Percentiles rank a stretch among this genome's conserved stretches.
These are phyloP conservation scores for Bruchidius siliquastri DNA, from an alignment of 2,888 invertebrate genomes.

Conservation along the genomic window DNA sequence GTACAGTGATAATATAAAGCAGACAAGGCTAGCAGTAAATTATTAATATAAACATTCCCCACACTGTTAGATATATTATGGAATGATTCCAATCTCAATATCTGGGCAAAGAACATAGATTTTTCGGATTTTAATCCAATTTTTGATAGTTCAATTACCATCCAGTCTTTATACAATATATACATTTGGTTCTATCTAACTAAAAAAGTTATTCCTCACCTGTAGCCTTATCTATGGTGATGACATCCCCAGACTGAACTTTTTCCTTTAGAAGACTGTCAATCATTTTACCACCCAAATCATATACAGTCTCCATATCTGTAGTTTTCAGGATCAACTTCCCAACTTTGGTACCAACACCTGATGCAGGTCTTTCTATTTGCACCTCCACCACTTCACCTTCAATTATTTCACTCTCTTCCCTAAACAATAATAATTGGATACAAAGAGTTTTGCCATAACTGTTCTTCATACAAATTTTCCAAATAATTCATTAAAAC, in stretches of 20 bases:
- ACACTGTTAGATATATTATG: too few species aligned
- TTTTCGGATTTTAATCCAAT: too few species aligned
- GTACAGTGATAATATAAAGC: neutral
- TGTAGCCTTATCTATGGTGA: constrained; percentile 97
- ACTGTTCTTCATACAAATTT: too few species aligned
- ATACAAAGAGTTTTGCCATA: neutral
- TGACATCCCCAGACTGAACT: constrained; percentile 92
- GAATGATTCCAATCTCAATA: too few species aligned
- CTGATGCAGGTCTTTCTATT: constrained; percentile 91
- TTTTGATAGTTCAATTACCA: too few species aligned
- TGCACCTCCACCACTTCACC: constrained; percentile 98
- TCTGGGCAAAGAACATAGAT: too few species aligned
- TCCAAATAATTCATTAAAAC: too few species aligned
- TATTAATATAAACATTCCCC: too few species aligned
- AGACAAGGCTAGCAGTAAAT: too few species aligned
- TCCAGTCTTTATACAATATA: too few species aligned
- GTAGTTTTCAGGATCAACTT: constrained; percentile 96
- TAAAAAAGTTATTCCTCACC: constrained; percentile 50
- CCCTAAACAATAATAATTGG: constrained; percentile 53
- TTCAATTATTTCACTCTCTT: constrained; percentile 97
- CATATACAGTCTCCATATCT: constrained; percentile 99
- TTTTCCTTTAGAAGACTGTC: constrained; percentile 95
- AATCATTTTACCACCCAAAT: constrained; percentile 97
- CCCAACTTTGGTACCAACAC: constrained; percentile 82
- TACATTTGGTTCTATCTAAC: too few species aligned